Evolutionary conservation across 2,113 vertebrate genomes (phyloP).

Genomic region (Protomyctophum bolini): DNA sequence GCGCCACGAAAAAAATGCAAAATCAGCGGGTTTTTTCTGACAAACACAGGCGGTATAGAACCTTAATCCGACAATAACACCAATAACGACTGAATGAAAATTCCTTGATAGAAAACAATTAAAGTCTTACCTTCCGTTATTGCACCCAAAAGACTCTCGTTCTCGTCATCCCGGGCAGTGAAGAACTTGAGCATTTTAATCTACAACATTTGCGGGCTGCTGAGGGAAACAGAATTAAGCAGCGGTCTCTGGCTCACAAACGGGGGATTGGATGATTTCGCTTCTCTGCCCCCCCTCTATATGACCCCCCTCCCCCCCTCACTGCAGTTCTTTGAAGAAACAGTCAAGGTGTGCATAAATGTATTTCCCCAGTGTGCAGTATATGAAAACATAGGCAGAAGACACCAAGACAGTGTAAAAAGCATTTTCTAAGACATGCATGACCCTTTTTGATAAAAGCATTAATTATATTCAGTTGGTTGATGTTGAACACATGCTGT

Average conservation of each 20-base stretch:
- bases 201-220: conserved; percentile 44
- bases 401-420: no score
- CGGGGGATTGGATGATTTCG: conserved; percentile 35
- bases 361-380: conserved; percentile 53
- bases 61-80: conserved; percentile 19
- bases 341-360: conserved; percentile 65
- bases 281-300: background rate
- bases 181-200: conserved; percentile 76
- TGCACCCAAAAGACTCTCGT: conserved; percentile 72
- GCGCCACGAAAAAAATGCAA: conserved; percentile 46
- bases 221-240: conserved; percentile 26
- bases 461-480: no score
- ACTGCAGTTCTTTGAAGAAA: conserved; percentile 74
- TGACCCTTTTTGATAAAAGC: no score
- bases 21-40: conserved; percentile 52
- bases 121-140: conserved; percentile 67
- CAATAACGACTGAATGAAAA: background rate
- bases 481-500: no score
- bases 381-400: background rate
- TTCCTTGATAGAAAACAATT: background rate
- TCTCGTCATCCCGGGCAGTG: conserved; percentile 74
- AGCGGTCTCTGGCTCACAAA: conserved; percentile 44
- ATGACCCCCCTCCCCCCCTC: conserved; percentile 36
- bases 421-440: no score
- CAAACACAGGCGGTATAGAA: conserved; percentile 36